Conservation (phyloP, 1,140 invertebrate species). For the Drosophila insularis region DNA sequence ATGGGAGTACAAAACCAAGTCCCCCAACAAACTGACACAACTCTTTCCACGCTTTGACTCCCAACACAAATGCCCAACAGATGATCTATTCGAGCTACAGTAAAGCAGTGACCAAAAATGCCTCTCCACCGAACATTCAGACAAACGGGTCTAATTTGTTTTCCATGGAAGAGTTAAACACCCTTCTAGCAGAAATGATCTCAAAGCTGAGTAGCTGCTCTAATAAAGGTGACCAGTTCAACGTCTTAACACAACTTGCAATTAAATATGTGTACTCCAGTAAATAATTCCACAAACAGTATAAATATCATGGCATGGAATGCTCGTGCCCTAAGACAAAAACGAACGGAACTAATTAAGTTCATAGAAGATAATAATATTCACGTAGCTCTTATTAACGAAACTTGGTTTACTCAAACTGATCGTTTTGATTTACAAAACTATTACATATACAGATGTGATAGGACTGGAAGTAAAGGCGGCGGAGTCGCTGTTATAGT, state of each 20-base stretch:
- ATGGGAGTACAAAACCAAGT: constrained; percentile 88
- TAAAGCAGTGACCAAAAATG: not conserved
- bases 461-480: too few relatives aligned
- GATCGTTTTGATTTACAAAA: constrained; percentile 3
- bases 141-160: constrained; percentile 8
- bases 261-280: constrained; percentile 14
- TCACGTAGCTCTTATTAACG: constrained; percentile 4
- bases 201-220: constrained; percentile 8
- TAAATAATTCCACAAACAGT: too few relatives aligned
- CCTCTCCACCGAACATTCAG: constrained; percentile 3
- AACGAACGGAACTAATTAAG: too few relatives aligned
- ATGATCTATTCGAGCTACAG: too few relatives aligned
- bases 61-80: too few relatives aligned
- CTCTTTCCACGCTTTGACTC: too few relatives aligned
- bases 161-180: constrained; percentile 12
- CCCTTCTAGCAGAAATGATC: constrained; percentile 2
- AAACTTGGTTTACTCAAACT: constrained; percentile 5
- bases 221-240: not conserved
- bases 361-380: too few relatives aligned
- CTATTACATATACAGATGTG: too few relatives aligned
- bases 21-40: constrained; percentile 83
- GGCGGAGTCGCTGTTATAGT: too few relatives aligned
- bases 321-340: too few relatives aligned
- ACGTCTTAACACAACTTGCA: too few relatives aligned
- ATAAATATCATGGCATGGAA: too few relatives aligned